Conservation (phyloP, 1,140 invertebrate species). For the Conopomorpha cramerella region DNA sequence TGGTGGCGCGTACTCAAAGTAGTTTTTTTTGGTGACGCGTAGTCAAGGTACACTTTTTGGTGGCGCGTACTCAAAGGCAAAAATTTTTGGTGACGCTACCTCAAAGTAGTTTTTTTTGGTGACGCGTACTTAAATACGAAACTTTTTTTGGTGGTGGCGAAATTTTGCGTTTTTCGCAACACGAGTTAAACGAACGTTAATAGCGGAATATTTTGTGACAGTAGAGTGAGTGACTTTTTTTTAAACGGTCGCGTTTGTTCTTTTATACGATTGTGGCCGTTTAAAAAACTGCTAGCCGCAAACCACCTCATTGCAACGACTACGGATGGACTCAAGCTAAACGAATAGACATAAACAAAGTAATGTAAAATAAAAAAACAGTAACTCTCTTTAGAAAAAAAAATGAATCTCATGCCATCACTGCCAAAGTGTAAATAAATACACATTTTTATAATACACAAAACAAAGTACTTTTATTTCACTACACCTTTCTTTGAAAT, state of each 20-base stretch:
- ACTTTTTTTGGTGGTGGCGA: too few species aligned
- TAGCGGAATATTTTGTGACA: too few species aligned
- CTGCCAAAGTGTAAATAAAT: constrained; percentile 59
- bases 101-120: too few species aligned
- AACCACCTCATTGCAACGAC: constrained; percentile 7
- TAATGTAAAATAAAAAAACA: constrained; percentile 29
- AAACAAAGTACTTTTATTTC: neutral
- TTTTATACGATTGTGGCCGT: neutral
- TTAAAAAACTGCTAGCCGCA: constrained; percentile 6
- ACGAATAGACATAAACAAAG: constrained; percentile 30
- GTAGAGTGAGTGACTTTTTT: too few species aligned
- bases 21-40: too few species aligned
- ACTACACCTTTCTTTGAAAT: neutral
- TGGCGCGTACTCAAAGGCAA: too few species aligned
- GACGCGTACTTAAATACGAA: too few species aligned
- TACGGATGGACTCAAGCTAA: constrained; percentile 7
- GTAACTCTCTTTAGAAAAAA: constrained; percentile 57
- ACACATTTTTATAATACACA: constrained; percentile 24
- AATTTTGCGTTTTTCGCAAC: too few species aligned
- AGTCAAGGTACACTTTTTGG: too few species aligned
- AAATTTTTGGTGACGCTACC: too few species aligned
- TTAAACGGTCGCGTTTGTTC: constrained; percentile 1
- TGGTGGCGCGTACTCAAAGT: too few species aligned
- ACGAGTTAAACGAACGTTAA: too few species aligned
- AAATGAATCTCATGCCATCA: constrained; percentile 41